Conservation (phyloP, 2,797 vertebrate species). For the Peromyscus aztecus region DNA sequence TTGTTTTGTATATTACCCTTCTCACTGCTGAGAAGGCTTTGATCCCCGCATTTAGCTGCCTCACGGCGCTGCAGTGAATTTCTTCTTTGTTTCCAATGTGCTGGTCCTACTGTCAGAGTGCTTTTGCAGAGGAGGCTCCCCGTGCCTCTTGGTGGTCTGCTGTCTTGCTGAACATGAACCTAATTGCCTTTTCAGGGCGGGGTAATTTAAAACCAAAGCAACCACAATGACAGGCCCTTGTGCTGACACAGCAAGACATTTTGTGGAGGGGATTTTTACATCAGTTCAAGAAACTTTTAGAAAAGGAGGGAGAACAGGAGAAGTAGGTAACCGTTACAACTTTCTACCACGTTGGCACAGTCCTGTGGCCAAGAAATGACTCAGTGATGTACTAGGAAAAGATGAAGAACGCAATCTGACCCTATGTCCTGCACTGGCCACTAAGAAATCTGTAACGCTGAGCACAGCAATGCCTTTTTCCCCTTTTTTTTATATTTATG, state of each 20-base stretch:
- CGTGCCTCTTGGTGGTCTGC: neutral
- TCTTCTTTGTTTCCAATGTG: neutral
- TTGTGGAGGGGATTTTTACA: neutral
- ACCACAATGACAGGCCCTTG: neutral
- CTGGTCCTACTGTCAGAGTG: neutral
- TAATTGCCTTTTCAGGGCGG: neutral
- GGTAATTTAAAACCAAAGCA: constrained; percentile 22
- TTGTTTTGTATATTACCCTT: neutral
- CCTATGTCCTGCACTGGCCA: neutral
- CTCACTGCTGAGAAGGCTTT: neutral
- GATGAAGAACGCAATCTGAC: neutral
- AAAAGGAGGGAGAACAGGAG: neutral
- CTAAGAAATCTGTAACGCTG: neutral
- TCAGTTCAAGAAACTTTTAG: neutral
- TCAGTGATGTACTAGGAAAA: neutral
- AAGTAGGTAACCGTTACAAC: neutral
- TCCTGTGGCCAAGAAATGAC: neutral
- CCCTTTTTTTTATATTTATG: neutral
- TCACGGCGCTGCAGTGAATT: neutral
- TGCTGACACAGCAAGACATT: neutral
- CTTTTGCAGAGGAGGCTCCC: neutral
- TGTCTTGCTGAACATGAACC: neutral
- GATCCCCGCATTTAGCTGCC: neutral
- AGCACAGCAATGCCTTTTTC: too few relatives aligned
- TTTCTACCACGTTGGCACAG: neutral